Percentiles rank a stretch among this genome's conserved stretches.
These are phyloP conservation scores for Eulemur rubriventer DNA, from an alignment of 2,797 vertebrate genomes.

Conservation along the genomic window DNA sequence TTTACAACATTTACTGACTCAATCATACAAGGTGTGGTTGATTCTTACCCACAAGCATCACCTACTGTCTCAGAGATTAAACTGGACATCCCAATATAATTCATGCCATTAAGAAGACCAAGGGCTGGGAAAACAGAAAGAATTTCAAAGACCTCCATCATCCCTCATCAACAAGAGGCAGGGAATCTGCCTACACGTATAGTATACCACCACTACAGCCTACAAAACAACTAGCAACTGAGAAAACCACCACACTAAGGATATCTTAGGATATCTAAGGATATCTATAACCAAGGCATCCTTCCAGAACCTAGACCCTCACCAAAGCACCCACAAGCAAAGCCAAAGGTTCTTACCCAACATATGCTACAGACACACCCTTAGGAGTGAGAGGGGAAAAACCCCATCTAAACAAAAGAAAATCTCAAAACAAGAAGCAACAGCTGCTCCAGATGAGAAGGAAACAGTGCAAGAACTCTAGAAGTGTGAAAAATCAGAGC, in stretches of 20 bases:
- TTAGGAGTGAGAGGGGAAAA: not conserved
- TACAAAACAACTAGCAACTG: not conserved
- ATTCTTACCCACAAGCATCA: not conserved
- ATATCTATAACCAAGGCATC: not conserved
- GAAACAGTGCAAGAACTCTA: not conserved
- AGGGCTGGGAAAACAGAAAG: not conserved
- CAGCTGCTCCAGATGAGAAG: not conserved
- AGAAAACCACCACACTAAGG: not conserved
- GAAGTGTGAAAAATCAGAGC: not conserved
- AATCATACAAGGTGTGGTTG: not conserved
- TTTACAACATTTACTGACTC: not conserved
- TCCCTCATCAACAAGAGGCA: not conserved
- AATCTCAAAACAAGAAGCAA: not conserved
- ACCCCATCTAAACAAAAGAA: not conserved
- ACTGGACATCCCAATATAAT: not conserved
- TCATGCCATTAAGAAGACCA: not conserved
- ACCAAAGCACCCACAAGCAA: not conserved
- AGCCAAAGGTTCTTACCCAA: not conserved
- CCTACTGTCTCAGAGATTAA: not conserved
- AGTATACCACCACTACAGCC: not conserved
- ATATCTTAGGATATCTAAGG: not conserved
- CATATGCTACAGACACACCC: not conserved
- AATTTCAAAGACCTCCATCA: not conserved
- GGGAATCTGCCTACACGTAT: not conserved
- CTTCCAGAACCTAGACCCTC: not conserved